These are phyloP conservation scores for Teinopalpus imperialis DNA, from an alignment of 2,888 invertebrate genomes.

Conservation along the genomic window DNA sequence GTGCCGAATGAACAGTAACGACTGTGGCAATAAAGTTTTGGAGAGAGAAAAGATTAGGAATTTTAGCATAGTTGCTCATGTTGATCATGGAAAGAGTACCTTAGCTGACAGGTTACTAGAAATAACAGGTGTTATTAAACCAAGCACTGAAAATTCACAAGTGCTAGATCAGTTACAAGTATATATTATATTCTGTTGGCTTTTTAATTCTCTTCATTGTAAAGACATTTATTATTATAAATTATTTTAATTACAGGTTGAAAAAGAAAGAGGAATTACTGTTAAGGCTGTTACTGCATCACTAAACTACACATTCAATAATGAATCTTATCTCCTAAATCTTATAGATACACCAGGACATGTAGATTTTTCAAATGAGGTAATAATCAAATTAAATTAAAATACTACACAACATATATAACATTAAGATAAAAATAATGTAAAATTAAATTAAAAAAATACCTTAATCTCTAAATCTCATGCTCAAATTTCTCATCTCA, in stretches of 20 bases:
- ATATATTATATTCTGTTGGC: no score
- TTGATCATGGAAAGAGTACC: constrained; percentile 99
- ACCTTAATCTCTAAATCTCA: no score
- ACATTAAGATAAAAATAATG: not conserved
- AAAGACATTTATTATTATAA: no score
- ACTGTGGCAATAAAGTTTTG: constrained; percentile 37
- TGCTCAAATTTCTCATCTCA: not conserved
- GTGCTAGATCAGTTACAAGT: constrained; percentile 89
- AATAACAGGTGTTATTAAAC: constrained; percentile 90
- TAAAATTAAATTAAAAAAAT: not conserved
- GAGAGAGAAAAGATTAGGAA: constrained; percentile 87
- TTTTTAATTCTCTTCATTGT: no score
- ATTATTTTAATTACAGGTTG: constrained; percentile 83
- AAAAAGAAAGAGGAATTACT: constrained; percentile 97
- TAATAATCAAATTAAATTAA: constrained; percentile 47
- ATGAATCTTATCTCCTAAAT: constrained; percentile 91
- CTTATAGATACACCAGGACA: constrained; percentile 99
- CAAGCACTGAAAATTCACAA: constrained; percentile 85
- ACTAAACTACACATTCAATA: constrained; percentile 87
- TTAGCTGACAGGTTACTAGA: constrained; percentile 97
- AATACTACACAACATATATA: not conserved
- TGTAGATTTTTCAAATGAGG: constrained; percentile 98
- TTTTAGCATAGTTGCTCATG: constrained; percentile 99
- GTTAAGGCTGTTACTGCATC: constrained; percentile 99
- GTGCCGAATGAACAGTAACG: constrained; percentile 46